phyloP scores from a whole-genome alignment of 2,113 vertebrate species.

The Hirundichthys speculiger region DNA sequence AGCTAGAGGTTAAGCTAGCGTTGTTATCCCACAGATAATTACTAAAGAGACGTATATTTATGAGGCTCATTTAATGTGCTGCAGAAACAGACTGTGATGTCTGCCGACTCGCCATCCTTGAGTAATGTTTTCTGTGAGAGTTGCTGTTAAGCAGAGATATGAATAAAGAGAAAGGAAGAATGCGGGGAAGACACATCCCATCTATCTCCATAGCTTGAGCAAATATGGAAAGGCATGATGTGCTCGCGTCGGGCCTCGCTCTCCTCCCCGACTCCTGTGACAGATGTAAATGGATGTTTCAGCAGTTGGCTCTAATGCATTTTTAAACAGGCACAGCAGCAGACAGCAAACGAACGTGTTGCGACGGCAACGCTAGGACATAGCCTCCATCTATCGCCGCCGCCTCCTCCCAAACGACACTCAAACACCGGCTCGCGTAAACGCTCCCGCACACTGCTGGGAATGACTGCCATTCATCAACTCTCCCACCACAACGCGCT shows the following conservation, averaged over 20 bases:
- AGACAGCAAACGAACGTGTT: conserved; percentile 68
- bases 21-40: not conserved
- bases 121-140: conserved; percentile 25
- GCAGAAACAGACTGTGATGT: conserved; percentile 12
- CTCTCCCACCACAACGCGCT: conserved; percentile 64
- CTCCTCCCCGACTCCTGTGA: conserved; percentile 52
- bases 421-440: conserved; percentile 7
- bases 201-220: conserved; percentile 64
- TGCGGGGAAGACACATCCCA: conserved; percentile 43
- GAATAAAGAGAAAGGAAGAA: conserved; percentile 38
- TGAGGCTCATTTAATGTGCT: conserved; percentile 22
- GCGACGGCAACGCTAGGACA: conserved; percentile 34
- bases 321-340: conserved; percentile 79
- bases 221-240: conserved; percentile 63
- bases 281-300: conserved; percentile 75
- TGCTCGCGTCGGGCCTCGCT: conserved; percentile 22
- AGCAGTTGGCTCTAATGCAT: conserved; percentile 75
- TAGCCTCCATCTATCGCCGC: conserved; percentile 60
- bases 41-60: conserved; percentile 12
- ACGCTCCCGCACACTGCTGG: conserved; percentile 29
- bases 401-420: conserved; percentile 40
- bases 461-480: conserved; percentile 75
- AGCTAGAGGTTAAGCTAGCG: not conserved
- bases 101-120: conserved; percentile 9
- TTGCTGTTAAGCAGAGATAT: conserved; percentile 29